Evolutionary conservation across 2,888 invertebrate genomes (phyloP).

Genomic region (Pristionchus maxplancki): DNA sequence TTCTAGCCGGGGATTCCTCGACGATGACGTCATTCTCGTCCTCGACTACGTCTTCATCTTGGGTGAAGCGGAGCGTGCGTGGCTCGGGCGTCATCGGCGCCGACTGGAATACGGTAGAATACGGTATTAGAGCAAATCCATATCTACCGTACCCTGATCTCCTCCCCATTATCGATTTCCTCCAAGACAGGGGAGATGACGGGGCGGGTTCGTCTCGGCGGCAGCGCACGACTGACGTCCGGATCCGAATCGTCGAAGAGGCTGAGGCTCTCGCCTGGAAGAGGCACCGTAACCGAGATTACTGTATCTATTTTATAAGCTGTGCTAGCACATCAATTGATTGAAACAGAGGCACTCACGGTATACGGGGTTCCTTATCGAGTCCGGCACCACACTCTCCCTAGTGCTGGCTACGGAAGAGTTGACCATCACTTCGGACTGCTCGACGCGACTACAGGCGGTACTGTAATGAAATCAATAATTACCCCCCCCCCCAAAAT

Average conservation of each 20-base stretch:
- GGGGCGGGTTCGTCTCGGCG: not conserved
- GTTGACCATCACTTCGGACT: constrained; percentile 7
- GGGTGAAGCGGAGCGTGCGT: not conserved
- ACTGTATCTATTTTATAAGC: not conserved
- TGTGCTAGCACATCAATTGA: no score
- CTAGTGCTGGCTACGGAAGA: not conserved
- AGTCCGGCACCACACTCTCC: constrained; percentile 1
- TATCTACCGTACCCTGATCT: not conserved
- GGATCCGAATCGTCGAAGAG: constrained; percentile 17
- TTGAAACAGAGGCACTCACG: not conserved
- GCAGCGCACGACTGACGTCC: constrained; percentile 23
- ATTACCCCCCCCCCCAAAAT: not conserved
- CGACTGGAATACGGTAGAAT: not conserved
- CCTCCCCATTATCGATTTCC: constrained; percentile 5
- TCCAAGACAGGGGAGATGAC: not conserved
- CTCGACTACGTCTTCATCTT: not conserved
- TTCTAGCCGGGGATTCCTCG: not conserved
- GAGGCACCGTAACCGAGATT: not conserved
- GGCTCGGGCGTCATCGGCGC: not conserved
- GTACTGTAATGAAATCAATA: not conserved
- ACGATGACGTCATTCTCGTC: not conserved
- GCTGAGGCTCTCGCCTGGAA: constrained; percentile 36
- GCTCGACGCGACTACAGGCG: not conserved
- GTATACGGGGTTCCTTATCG: not conserved
- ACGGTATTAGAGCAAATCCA: not conserved